Conservation (phyloP, 2,113 vertebrate species). For the Boleophthalmus pectinirostris region DNA sequence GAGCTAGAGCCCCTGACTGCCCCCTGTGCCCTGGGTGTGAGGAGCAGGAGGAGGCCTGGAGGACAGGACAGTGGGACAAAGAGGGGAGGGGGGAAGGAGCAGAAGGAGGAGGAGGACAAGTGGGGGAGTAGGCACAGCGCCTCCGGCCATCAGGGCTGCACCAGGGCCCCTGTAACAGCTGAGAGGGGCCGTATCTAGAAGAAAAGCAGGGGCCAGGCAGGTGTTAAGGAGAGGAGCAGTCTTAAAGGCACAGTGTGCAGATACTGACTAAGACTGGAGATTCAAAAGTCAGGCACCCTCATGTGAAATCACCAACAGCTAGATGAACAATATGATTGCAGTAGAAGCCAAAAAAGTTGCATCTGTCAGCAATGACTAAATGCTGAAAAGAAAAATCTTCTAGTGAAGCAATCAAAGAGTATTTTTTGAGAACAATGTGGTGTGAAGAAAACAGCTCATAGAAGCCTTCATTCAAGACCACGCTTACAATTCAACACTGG, state of each 20-base stretch:
- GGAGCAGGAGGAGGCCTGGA: constrained; percentile 69
- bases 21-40: constrained; percentile 70
- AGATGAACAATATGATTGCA: no score
- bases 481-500: no score
- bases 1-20: constrained; percentile 74
- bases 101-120: constrained; percentile 71
- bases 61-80: constrained; percentile 53
- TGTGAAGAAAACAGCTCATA: no score
- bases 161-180: constrained; percentile 59
- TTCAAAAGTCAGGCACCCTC: neutral
- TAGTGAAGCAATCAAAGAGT: no score
- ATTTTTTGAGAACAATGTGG: no score
- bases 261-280: neutral
- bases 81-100: constrained; percentile 64
- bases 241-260: constrained; percentile 22
- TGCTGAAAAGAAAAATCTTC: no score
- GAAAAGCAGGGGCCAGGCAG: constrained; percentile 63
- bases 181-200: constrained; percentile 71
- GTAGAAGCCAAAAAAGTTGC: no score
- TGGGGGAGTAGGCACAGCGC: constrained; percentile 60
- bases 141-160: constrained; percentile 65
- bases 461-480: no score
- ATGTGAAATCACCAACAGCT: no score
- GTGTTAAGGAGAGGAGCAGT: constrained; percentile 48
- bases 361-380: no score